phyloP scores from a whole-genome alignment of 2,888 invertebrate genomes.

The Resseliella maxima region DNA sequence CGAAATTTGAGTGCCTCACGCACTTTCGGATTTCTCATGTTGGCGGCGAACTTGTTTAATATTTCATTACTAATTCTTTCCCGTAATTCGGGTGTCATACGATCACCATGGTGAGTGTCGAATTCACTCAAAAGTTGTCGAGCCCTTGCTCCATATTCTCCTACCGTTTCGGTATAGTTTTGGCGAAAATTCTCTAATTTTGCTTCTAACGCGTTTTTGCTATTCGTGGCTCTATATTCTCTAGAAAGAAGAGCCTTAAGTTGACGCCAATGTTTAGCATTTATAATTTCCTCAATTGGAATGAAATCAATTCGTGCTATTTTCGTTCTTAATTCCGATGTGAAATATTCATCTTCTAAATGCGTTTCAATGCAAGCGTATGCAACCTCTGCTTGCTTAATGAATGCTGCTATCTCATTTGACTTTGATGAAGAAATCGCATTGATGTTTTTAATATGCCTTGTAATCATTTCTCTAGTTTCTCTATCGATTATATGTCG shows the following conservation, averaged over 20 bases:
- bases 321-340: no score
- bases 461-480: no score
- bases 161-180: neutral
- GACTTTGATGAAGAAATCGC: no score
- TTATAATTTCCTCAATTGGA: no score
- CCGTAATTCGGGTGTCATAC: neutral
- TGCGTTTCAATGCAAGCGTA: no score
- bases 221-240: neutral
- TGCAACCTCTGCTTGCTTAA: neutral
- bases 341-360: no score
- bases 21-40: neutral
- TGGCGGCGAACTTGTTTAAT: neutral
- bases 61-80: neutral
- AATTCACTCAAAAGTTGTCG: neutral
- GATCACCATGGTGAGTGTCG: neutral
- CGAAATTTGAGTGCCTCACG: neutral
- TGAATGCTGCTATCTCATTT: slow-evolving; percentile 30
- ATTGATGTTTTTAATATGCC: no score
- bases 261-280: no score
- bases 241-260: no score
- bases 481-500: no score
- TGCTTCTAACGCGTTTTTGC: neutral
- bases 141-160: neutral
- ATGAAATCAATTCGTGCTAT: no score
- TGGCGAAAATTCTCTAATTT: neutral